These are phyloP conservation scores for Periplaneta americana DNA, from an alignment of 1,140 invertebrate species.

Conservation along the genomic window DNA sequence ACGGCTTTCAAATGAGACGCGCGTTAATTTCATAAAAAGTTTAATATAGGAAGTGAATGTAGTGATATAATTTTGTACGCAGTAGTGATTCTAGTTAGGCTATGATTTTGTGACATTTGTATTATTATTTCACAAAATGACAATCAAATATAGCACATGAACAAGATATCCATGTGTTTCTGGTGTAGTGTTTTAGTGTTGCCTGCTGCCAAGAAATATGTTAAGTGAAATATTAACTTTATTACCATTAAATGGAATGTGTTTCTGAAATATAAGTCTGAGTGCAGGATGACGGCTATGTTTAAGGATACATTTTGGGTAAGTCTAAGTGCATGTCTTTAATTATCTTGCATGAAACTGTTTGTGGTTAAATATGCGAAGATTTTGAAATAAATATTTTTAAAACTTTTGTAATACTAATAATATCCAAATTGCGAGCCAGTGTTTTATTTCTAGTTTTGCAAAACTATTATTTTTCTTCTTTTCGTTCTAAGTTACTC, in stretches of 20 bases:
- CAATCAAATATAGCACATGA: neutral
- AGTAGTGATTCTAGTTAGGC: neutral
- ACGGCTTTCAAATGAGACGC: neutral
- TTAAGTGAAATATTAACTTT: neutral
- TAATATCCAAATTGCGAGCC: no score
- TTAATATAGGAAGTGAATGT: neutral
- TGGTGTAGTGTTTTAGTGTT: neutral
- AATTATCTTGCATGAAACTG: no score
- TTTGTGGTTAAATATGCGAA: no score
- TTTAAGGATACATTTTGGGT: conserved; percentile 17
- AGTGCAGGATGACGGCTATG: conserved; percentile 2
- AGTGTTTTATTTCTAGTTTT: no score
- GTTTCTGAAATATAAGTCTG: neutral
- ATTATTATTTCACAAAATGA: no score
- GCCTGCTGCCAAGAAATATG: no score
- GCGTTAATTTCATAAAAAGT: neutral
- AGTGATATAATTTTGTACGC: neutral
- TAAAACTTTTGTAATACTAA: no score
- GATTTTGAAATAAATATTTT: no score
- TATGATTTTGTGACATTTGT: neutral
- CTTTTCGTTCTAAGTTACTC: no score
- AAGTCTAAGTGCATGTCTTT: no score
- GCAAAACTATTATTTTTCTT: no score
- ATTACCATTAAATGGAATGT: neutral
- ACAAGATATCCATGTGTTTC: neutral